Percentiles rank a stretch among this genome's conserved stretches.
These are phyloP conservation scores for Nectonema munidae DNA, from an alignment of 2,888 invertebrate species.

Conservation along the genomic window DNA sequence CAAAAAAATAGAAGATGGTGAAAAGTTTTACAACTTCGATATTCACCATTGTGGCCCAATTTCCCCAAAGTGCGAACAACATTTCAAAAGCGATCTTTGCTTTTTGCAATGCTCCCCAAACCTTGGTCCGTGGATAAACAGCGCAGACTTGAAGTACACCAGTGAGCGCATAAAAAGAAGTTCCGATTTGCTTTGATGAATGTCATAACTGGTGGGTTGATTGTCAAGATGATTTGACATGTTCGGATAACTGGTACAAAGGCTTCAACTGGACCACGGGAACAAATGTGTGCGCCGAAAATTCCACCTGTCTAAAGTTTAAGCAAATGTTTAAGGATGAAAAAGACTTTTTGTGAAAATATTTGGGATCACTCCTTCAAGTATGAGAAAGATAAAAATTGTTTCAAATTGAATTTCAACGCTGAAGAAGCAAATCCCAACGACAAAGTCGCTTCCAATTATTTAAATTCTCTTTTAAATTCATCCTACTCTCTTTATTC, in stretches of 20 bases:
- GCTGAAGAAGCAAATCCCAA: no score
- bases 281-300: neutral
- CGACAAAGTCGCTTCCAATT: no score
- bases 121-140: slow-evolving; percentile 9
- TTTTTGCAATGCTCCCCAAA: slow-evolving; percentile 9
- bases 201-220: slow-evolving; percentile 14
- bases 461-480: no score
- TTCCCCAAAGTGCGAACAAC: neutral
- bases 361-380: slow-evolving; percentile 13
- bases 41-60: neutral
- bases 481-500: no score
- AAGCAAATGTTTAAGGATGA: neutral
- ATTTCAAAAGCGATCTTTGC: slow-evolving; percentile 1
- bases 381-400: slow-evolving; percentile 9
- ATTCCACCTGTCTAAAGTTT: neutral
- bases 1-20: neutral
- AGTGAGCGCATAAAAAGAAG: neutral
- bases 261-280: slow-evolving; percentile 13
- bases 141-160: no score
- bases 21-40: neutral
- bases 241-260: slow-evolving; percentile 10
- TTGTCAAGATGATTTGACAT: slow-evolving; percentile 13
- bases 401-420: slow-evolving; percentile 13
- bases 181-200: slow-evolving; percentile 10
- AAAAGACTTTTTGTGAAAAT: slow-evolving; percentile 13